Base-by-base conservation (phyloP, 2,113 vertebrate genomes). In the Crocuta crocuta region DNA sequence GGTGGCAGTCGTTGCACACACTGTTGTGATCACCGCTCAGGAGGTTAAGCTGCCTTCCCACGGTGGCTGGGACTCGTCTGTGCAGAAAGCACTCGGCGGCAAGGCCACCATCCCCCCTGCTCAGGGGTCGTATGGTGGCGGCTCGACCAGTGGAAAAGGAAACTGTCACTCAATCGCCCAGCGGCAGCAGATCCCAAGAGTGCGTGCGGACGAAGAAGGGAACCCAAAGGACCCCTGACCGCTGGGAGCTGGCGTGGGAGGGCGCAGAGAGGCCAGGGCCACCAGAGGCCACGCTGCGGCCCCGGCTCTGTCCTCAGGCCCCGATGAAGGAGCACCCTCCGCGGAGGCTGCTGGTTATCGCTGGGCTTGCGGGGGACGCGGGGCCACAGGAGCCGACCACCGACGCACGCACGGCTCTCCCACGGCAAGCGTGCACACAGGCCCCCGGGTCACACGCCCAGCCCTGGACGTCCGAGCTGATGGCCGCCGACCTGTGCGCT, bases 191-290 rank as follows among this genome's bases (percentile, higher is more conserved):
- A 13, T 3, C 24, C 7, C 7, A 4, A 31, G 39, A 43, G 17
- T 0, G 7, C 4, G 17, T 0, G 21, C 0, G 21, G 19, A 28
- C 0, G 0, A 50, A 11, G 31, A 12, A 3, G 33, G 65, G 24
- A 31, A 0, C 48, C 58, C 39, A 39, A 39, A 39, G 39, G 39
- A 39, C 39, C 39, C 39, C 39, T 39, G 39, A 4, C 39, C 39
- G 17, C 45, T 13, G 4, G 4, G 31, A 48, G 55, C 26, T 11
- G 55, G 70, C 28, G 2, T 26, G 0, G 31, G 31, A 53, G 45
- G 26, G 39, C 7, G n/a, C 7, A 76, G n/a, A 48, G 10, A 70
- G 3, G 6, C 43, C 6, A 0, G 0, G 76, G n/a, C 28, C 1
- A n/a, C 70, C 2, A 23, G 53, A 15, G 33, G 87, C 33, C 89